Conservation (phyloP, 2,888 invertebrate genomes). For the Melolontha melolontha region DNA sequence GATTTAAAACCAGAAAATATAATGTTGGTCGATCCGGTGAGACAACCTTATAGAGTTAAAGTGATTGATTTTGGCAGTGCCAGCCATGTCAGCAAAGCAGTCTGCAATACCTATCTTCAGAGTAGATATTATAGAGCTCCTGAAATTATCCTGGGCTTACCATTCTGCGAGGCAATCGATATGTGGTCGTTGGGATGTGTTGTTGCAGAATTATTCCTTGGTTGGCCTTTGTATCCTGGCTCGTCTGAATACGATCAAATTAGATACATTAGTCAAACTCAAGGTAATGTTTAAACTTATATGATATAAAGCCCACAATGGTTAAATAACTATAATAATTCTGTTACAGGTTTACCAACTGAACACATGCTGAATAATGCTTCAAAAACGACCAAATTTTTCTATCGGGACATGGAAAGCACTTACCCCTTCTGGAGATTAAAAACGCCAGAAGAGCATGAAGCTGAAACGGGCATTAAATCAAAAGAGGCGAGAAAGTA, state of each 20-base stretch:
- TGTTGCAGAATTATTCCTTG: slow-evolving; percentile 97
- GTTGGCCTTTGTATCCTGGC: slow-evolving; percentile 99
- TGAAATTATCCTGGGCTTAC: slow-evolving; percentile 96
- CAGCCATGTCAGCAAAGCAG: slow-evolving; percentile 98
- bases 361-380: slow-evolving; percentile 98
- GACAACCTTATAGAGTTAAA: slow-evolving; percentile 98
- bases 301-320: slow-evolving; percentile 11
- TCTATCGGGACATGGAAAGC: slow-evolving; percentile 94
- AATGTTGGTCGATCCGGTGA: slow-evolving; percentile 98
- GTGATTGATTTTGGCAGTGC: slow-evolving; percentile 99
- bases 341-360: slow-evolving; percentile 84
- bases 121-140: slow-evolving; percentile 98
- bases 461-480: slow-evolving; percentile 96
- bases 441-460: slow-evolving; percentile 98
- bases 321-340: background rate
- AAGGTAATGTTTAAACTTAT: too few relatives aligned
- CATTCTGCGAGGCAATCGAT: slow-evolving; percentile 99
- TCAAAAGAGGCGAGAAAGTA: slow-evolving; percentile 99
- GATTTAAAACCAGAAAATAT: slow-evolving; percentile 99
- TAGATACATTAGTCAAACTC: slow-evolving; percentile 82
- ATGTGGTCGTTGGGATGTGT: slow-evolving; percentile 99
- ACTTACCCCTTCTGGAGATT: slow-evolving; percentile 88
- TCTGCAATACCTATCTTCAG: slow-evolving; percentile 99
- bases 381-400: slow-evolving; percentile 98
- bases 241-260: slow-evolving; percentile 99